These are phyloP conservation scores for Plusia festucae DNA, from an alignment of 2,888 invertebrate species.

Conservation along the genomic window DNA sequence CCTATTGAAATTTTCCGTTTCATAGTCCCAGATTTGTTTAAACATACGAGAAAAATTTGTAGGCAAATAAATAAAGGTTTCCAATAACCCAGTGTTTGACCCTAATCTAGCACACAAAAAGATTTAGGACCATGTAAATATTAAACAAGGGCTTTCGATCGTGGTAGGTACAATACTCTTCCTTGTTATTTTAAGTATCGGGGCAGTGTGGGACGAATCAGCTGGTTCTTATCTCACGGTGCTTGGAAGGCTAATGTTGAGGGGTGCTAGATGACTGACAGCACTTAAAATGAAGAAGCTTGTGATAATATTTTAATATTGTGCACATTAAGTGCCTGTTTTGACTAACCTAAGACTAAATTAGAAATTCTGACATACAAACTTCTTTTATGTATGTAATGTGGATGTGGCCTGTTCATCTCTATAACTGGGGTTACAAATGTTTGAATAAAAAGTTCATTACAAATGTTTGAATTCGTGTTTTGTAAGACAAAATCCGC, in stretches of 20 bases:
- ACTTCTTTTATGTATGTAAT: too few relatives aligned
- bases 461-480: too few relatives aligned
- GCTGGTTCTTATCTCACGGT: constrained; percentile 13
- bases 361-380: too few relatives aligned
- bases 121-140: constrained; percentile 40
- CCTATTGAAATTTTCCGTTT: constrained; percentile 11
- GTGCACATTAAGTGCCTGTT: too few relatives aligned
- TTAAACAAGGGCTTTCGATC: constrained; percentile 28
- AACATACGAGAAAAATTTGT: too few relatives aligned
- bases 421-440: too few relatives aligned
- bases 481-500: too few relatives aligned
- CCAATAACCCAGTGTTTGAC: not conserved
- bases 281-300: not conserved
- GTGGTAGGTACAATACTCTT: constrained; percentile 14
- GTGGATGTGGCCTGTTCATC: too few relatives aligned
- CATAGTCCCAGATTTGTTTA: not conserved
- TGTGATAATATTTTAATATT: not conserved
- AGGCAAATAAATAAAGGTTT: constrained; percentile 45
- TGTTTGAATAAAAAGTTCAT: too few relatives aligned
- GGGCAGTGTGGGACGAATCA: constrained; percentile 9
- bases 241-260: not conserved
- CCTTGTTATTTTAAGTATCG: constrained; percentile 20
- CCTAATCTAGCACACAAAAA: constrained; percentile 34
- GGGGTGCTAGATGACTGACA: not conserved
- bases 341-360: too few relatives aligned